Percentiles rank a stretch among this genome's conserved stretches.
These are phyloP conservation scores for Carapus acus DNA, from an alignment of 2,797 vertebrate genomes.

Conservation along the genomic window DNA sequence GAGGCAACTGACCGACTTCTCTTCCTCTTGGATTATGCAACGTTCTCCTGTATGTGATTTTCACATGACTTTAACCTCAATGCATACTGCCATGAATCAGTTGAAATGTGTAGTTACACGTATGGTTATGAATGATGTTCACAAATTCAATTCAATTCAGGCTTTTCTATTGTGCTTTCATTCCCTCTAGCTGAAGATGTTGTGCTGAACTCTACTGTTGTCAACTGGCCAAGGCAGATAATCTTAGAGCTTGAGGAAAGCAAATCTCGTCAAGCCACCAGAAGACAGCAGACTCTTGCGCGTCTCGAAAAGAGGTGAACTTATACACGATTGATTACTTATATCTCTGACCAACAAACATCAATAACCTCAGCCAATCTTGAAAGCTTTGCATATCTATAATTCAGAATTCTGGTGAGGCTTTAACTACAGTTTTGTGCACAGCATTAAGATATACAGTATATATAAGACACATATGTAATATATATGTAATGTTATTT, in stretches of 20 bases:
- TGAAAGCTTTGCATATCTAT: no score
- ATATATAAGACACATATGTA: no score
- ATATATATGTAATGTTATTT: no score
- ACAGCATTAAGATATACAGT: no score
- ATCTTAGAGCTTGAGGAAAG: constrained; percentile 70
- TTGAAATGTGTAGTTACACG: no score
- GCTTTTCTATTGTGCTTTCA: not conserved
- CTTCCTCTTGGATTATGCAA: constrained; percentile 81
- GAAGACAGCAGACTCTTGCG: constrained; percentile 66
- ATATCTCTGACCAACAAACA: no score
- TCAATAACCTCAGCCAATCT: no score
- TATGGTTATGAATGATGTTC: no score
- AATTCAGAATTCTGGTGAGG: no score
- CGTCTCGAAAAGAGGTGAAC: constrained; percentile 74
- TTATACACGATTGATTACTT: not conserved
- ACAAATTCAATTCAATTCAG: no score
- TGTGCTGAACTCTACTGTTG: constrained; percentile 78
- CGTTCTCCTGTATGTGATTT: constrained; percentile 73
- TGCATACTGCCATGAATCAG: no score
- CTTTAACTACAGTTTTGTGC: no score
- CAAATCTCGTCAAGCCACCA: constrained; percentile 52
- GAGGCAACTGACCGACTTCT: constrained; percentile 72
- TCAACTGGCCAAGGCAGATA: constrained; percentile 83
- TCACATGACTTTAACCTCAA: not conserved
- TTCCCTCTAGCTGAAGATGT: constrained; percentile 76